Conservation (phyloP, 2,113 vertebrate genomes). For the Grammomys surdaster region DNA sequence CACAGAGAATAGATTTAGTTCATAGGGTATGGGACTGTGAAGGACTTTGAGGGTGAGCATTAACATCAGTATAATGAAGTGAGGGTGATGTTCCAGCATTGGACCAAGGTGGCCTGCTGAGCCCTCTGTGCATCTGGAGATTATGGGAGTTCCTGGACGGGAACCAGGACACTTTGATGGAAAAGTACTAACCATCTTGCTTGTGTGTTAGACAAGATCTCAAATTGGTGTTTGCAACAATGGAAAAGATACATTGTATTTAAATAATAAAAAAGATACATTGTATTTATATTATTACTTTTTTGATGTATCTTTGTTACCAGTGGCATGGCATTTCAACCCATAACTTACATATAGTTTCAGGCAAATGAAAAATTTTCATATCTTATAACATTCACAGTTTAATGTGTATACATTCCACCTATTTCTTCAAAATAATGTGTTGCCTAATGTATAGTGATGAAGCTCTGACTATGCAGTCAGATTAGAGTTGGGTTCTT, state of each 20-base stretch:
- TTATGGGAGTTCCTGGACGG: neutral
- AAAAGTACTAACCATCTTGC: neutral
- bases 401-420: neutral
- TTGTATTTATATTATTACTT: conserved; percentile 28
- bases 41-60: neutral
- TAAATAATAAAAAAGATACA: neutral
- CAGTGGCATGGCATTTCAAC: conserved; percentile 25
- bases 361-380: neutral
- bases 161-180: neutral
- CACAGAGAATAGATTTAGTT: neutral
- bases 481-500: conserved; percentile 7
- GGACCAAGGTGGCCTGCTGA: neutral
- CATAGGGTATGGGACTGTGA: neutral
- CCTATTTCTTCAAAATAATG: conserved; percentile 39
- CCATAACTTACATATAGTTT: conserved; percentile 17
- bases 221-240: neutral
- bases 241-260: conserved; percentile 33
- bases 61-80: too few species aligned
- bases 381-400: neutral
- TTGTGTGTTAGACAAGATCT: neutral
- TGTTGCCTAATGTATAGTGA: conserved; percentile 18
- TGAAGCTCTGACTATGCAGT: neutral
- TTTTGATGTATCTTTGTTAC: conserved; percentile 14
- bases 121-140: neutral
- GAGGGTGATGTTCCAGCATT: neutral